Evolutionary conservation across 2,888 invertebrate species (phyloP), one percentile per base, ranked within the genome.

Genomic region (Ptychoptera albimana): DNA sequence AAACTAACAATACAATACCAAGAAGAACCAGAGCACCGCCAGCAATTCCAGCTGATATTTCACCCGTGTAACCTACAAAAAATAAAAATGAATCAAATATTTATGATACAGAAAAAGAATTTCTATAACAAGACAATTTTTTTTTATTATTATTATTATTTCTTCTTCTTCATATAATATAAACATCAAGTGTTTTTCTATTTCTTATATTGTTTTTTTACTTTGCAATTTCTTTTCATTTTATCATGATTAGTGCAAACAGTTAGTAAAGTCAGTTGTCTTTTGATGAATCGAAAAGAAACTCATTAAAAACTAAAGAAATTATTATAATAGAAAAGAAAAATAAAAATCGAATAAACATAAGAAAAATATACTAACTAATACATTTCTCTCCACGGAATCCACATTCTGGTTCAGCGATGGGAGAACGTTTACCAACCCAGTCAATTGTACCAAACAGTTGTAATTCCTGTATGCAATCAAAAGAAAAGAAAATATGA

Each of bases 311-410:
- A 23, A 23, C 23, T 23, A 23, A 23, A 23, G 23, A 23, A 23
- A 23, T 23, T 23, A 23, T 23, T 23, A 23, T 7, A 23, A 23
- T 5, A 23, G 23, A 23, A 37, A 12, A 37, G n/a, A 29, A 42
- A 42, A 43, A n/a, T 39, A 43, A 43, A 29, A 35, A n/a, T n/a
- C 2, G 42, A 37, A 39, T 16, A 7, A 34, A 42, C 10, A 37
- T 32, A 14, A 10, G 8, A 23, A n/a, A 39, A 31, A 14, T 12
- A 32, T 47, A 80, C 83, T 78, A 72, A 89, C 89, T 81, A 58
- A 84, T 82, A 63, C 93, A 93, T 61, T 84, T 83, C 68, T 91
- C 87, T 44, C 83, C 87, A 32, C 78, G 70, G 63, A 88, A 93
- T n/a, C 93, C 93, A 63, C 93, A 93, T 23, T 71, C 70, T 1